These are phyloP conservation scores for Caradrina clavipalpis DNA, from an alignment of 2,888 invertebrate species.

Conservation along the genomic window DNA sequence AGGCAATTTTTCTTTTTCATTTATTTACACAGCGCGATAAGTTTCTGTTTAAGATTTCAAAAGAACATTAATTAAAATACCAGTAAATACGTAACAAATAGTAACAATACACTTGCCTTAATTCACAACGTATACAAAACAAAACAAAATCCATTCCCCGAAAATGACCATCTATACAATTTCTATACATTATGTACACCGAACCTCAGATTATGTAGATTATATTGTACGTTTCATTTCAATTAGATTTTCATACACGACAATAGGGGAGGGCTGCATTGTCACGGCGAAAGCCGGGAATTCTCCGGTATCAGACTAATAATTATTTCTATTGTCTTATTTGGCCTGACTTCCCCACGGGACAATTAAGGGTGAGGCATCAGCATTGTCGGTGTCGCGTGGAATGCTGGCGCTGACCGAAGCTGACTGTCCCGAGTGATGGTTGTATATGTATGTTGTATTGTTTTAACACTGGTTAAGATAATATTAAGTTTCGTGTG, in stretches of 20 bases:
- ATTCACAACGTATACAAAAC: conserved; percentile 12
- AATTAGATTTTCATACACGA: conserved; percentile 77
- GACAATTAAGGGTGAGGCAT: conserved; percentile 60
- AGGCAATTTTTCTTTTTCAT: conserved; percentile 7
- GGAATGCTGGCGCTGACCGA: conserved; percentile 56
- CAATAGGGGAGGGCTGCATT: conserved; percentile 73
- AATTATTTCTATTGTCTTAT: conserved; percentile 84
- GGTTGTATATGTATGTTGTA: conserved; percentile 4
- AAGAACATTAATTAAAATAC: conserved; percentile 22
- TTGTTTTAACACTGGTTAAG: not conserved
- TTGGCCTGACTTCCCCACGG: conserved; percentile 64
- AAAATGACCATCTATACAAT: conserved; percentile 28
- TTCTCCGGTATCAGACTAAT: conserved; percentile 75
- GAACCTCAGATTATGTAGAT: conserved; percentile 67
- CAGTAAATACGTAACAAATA: not conserved
- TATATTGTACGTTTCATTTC: conserved; percentile 70
- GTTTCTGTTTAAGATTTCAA: conserved; percentile 15
- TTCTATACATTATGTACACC: conserved; percentile 37
- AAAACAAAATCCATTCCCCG: conserved; percentile 19
- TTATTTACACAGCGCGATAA: conserved; percentile 11
- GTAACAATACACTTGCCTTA: conserved; percentile 7
- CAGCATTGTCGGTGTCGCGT: conserved; percentile 48
- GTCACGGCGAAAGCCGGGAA: conserved; percentile 70
- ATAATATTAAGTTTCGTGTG: not conserved
- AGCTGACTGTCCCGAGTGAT: conserved; percentile 16